These are phyloP conservation scores for Drosophila tanythrix DNA, from an alignment of 2,888 invertebrate genomes.

Conservation along the genomic window DNA sequence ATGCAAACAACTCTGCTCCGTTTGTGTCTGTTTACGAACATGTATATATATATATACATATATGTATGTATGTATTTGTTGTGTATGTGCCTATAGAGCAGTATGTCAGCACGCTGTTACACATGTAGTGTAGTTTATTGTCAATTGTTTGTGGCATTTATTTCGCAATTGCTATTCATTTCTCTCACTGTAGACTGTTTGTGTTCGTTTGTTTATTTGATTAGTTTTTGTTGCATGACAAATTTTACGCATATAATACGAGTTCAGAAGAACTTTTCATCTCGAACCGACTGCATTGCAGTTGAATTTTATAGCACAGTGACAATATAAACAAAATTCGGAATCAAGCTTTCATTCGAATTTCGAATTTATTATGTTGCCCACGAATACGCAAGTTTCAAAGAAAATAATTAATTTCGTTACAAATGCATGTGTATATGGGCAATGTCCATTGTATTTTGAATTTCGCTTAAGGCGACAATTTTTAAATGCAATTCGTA, in stretches of 20 bases:
- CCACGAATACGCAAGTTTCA: not conserved
- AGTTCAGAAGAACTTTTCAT: constrained; percentile 10
- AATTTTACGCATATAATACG: constrained; percentile 38
- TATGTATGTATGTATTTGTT: constrained; percentile 3
- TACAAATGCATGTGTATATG: not conserved
- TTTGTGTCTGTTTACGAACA: constrained; percentile 12
- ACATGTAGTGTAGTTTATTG: constrained; percentile 62
- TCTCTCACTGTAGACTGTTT: constrained; percentile 38
- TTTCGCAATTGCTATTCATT: constrained; percentile 69
- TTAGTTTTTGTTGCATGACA: constrained; percentile 67
- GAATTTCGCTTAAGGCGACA: not conserved
- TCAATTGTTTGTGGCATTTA: constrained; percentile 79
- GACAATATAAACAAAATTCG: constrained; percentile 7
- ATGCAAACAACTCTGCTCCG: constrained; percentile 55
- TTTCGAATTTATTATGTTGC: constrained; percentile 18
- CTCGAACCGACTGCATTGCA: constrained; percentile 37
- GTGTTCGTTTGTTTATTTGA: constrained; percentile 66
- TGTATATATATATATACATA: constrained; percentile 16
- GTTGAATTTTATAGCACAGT: constrained; percentile 17
- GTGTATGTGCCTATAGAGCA: constrained; percentile 7
- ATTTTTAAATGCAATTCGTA: not conserved
- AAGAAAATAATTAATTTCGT: not conserved
- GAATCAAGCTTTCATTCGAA: constrained; percentile 9
- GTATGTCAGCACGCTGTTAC: constrained; percentile 19
- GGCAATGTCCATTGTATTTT: not conserved